Evolutionary conservation across 2,113 vertebrate genomes (phyloP), one percentile per base, ranked within the genome.

Genomic region (Pica pica): DNA sequence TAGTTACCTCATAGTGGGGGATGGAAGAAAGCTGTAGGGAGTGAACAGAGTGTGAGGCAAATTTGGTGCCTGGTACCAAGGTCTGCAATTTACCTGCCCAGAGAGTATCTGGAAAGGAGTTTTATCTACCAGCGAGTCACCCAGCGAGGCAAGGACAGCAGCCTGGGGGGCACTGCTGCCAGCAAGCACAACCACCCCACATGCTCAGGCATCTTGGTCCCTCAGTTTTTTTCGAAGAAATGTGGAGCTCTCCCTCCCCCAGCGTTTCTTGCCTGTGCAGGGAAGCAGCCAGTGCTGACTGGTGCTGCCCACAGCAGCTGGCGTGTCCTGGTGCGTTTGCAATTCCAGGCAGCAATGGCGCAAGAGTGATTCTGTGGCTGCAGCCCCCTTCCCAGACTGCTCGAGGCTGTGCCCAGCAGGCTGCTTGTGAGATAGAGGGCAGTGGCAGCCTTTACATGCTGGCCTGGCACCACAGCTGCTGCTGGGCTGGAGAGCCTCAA

Each of bases 1-100:
- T 0, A 0, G 35, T 78, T 50, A 28, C 28, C 70, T 47, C 0
- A 0, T 16, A 17, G 31, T 6, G 23, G 44, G 41, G 24, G 14
- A 52, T 3, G 35, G 33, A 37, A 30, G n/a, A 50, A 77, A 74
- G 47, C 49, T 56, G 42, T 26, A 42, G n/a, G 76, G 50, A 42
- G 41, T 9, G 35, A 71, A n/a, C 52, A 28, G 76, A 31, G 9
- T 0, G 7, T 1, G 1, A 42, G n/a, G 71, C 50, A 74, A 4
- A 44, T 33, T 33, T 74, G n/a, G 37, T 79, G 46, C n/a, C 70
- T 71, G 30, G 16, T 49, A 39, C 11, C 4, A 39, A 27, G 63
- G 33, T 57, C 53, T 61, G 49, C 61, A 26, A 53, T 17, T 37
- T 39, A 46, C 27, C 41, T 77, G 63, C 27, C 20, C 30, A 56